A percentile compares a stretch with the other conserved stretches of the same genome.
Evolutionary conservation across 2,888 invertebrate genomes (phyloP).

Genomic region (Dione juno): DNA sequence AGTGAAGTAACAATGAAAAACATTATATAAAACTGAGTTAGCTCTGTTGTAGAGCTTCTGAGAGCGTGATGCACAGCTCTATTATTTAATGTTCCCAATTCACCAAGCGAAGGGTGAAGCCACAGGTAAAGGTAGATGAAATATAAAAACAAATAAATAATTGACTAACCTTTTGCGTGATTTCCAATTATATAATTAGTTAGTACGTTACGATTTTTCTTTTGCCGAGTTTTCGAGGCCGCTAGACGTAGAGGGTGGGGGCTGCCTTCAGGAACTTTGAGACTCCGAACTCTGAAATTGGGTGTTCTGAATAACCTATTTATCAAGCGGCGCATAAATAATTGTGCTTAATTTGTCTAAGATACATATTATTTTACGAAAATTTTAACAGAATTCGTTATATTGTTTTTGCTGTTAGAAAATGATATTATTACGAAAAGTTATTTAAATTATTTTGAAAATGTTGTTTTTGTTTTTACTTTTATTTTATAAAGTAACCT

Average conservation of each 20-base stretch:
- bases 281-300: conserved; percentile 26
- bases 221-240: conserved; percentile 72
- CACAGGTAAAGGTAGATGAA: too few species aligned
- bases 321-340: conserved; percentile 26
- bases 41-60: too few species aligned
- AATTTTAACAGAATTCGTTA: conserved; percentile 8
- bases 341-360: conserved; percentile 21
- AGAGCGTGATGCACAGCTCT: too few species aligned
- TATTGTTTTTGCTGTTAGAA: neutral
- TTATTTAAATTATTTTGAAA: too few species aligned
- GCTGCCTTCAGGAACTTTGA: conserved; percentile 25
- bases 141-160: neutral
- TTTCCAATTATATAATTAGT: conserved; percentile 9
- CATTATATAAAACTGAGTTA: too few species aligned
- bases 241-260: conserved; percentile 49
- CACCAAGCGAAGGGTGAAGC: too few species aligned
- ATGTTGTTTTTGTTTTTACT: too few species aligned
- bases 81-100: too few species aligned
- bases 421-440: too few species aligned
- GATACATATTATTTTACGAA: conserved; percentile 19
- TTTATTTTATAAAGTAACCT: too few species aligned
- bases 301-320: conserved; percentile 27
- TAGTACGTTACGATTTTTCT: conserved; percentile 46
- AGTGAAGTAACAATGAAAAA: too few species aligned
- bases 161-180: neutral